A percentile compares a stretch with the other conserved stretches of the same genome.
phyloP scores from a whole-genome alignment of 2,888 invertebrate species.

The Nasonia oneida region DNA sequence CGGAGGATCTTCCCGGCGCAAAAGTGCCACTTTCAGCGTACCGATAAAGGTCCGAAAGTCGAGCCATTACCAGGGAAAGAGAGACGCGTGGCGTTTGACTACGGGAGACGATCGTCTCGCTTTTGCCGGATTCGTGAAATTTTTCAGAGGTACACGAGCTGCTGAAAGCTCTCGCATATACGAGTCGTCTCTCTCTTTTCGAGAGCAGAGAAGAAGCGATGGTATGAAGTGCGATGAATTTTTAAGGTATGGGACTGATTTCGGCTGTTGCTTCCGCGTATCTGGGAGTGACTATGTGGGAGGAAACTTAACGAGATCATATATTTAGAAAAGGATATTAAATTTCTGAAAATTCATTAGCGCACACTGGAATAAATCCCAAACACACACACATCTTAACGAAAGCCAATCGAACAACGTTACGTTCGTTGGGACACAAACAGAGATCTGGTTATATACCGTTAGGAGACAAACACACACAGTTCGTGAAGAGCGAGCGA shows the following conservation, averaged over 20 bases:
- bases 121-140: not conserved
- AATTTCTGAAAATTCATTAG: not conserved
- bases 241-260: not conserved
- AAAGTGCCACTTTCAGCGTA: not conserved
- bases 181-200: not conserved
- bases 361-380: not conserved
- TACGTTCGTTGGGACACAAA: not conserved
- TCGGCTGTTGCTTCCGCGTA: not conserved
- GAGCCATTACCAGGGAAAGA: slow-evolving; percentile 26
- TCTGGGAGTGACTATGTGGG: not conserved
- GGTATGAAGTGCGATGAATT: not conserved
- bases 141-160: not conserved
- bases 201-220: not conserved
- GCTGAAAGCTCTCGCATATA: not conserved
- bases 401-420: slow-evolving; percentile 3
- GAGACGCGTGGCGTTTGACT: not conserved
- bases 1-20: not conserved
- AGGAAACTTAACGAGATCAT: not conserved
- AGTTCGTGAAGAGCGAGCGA: not conserved
- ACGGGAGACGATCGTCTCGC: not conserved
- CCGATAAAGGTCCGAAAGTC: slow-evolving; percentile 42
- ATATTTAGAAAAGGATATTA: not conserved
- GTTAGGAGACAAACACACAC: too few relatives aligned
- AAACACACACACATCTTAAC: not conserved
- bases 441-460: not conserved